Conservation (phyloP, 1,140 invertebrate species). For the Patella vulgata region DNA sequence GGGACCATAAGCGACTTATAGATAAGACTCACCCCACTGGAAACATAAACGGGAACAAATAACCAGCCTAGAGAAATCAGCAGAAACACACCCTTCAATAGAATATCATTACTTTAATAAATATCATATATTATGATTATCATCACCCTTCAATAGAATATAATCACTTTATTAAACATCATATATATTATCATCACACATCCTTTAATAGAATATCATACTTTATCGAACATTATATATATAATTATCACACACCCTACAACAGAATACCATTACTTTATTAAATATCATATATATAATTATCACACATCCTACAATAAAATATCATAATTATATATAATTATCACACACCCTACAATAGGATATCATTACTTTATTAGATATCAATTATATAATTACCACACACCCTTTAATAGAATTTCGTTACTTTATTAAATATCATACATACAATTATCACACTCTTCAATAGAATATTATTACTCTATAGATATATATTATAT, state of each 20-base stretch:
- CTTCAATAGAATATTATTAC: too few relatives aligned
- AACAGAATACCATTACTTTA: too few relatives aligned
- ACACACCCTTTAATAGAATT: too few relatives aligned
- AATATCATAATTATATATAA: too few relatives aligned
- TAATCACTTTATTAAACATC: neutral
- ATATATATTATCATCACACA: neutral
- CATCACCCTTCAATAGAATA: neutral
- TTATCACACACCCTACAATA: neutral
- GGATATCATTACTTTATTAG: too few relatives aligned
- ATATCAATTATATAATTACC: too few relatives aligned
- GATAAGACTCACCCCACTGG: constrained; percentile 33
- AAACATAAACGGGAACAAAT: constrained; percentile 42
- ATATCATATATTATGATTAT: neutral
- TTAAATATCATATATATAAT: constrained; percentile 1
- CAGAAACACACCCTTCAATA: constrained; percentile 36
- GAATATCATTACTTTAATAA: neutral
- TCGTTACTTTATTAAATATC: too few relatives aligned
- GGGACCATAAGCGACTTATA: neutral
- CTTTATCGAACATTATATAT: neutral
- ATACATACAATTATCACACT: too few relatives aligned
- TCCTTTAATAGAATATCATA: neutral
- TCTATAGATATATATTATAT: too few relatives aligned
- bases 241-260: neutral
- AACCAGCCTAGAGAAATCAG: constrained; percentile 38
- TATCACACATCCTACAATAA: neutral